Percentiles rank a stretch among this genome's conserved stretches.
These are phyloP conservation scores for Diabrotica virgifera DNA, from an alignment of 1,140 invertebrate species.

Conservation along the genomic window DNA sequence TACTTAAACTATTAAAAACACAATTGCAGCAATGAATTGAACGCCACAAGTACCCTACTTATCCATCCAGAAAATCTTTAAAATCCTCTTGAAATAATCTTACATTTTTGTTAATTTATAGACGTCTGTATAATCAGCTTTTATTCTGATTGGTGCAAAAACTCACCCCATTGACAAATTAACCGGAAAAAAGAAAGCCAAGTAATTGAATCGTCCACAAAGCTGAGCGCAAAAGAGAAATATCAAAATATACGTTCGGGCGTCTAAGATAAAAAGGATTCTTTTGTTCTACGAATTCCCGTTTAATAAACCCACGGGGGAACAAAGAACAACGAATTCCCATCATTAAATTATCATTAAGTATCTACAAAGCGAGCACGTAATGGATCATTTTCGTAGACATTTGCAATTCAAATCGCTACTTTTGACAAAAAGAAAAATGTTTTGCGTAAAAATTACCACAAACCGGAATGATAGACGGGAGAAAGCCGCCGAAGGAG, in stretches of 20 bases:
- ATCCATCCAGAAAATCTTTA: no score
- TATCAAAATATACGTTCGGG: not conserved
- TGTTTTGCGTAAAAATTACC: not conserved
- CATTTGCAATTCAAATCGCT: not conserved
- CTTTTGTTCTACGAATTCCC: constrained; percentile 2
- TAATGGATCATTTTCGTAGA: not conserved
- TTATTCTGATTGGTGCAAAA: no score
- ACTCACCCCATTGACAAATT: no score
- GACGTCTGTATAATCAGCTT: no score
- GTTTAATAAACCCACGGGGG: not conserved
- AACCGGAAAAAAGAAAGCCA: no score
- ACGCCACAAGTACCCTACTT: no score
- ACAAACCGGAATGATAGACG: not conserved
- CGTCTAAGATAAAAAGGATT: constrained; percentile 3
- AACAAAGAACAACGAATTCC: not conserved
- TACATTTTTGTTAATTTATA: no score
- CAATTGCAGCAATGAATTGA: no score
- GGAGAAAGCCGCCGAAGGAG: no score
- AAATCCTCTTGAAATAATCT: no score
- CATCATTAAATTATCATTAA: constrained; percentile 1
- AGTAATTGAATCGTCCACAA: not conserved
- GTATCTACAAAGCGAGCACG: not conserved
- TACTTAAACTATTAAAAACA: no score
- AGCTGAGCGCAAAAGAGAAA: not conserved
- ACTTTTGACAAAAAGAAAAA: constrained; percentile 1